These are phyloP conservation scores for Mantis religiosa DNA, from an alignment of 2,888 invertebrate species.

Conservation along the genomic window DNA sequence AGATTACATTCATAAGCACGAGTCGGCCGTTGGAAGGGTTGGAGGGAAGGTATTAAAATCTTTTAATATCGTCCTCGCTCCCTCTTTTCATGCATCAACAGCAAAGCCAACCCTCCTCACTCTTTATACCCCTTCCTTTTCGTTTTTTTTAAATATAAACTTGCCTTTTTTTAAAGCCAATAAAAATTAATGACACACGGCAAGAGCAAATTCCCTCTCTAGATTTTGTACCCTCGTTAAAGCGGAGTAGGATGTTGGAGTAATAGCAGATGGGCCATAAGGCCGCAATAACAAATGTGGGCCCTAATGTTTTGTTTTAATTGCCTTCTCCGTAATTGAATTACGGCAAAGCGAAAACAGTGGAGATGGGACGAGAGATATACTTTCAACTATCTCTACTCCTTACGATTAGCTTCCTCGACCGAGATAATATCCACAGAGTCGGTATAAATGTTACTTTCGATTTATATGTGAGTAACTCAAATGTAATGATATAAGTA, in stretches of 20 bases:
- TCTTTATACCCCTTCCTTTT: background rate
- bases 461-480: too few relatives aligned
- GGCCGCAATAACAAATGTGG: background rate
- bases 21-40: background rate
- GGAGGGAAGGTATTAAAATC: background rate
- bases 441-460: too few relatives aligned
- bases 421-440: too few relatives aligned
- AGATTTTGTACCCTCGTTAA: background rate
- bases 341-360: background rate
- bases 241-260: background rate
- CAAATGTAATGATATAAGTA: too few relatives aligned
- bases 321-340: background rate
- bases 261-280: background rate
- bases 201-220: background rate
- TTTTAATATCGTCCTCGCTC: background rate
- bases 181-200: background rate
- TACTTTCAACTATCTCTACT: too few relatives aligned
- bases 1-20: background rate
- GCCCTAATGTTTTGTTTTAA: background rate
- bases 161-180: background rate
- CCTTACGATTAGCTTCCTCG: too few relatives aligned
- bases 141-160: background rate
- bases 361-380: background rate
- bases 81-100: background rate
- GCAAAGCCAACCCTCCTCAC: background rate